phyloP scores from a whole-genome alignment of 2,797 vertebrate species.

The Sciurus vulgaris region DNA sequence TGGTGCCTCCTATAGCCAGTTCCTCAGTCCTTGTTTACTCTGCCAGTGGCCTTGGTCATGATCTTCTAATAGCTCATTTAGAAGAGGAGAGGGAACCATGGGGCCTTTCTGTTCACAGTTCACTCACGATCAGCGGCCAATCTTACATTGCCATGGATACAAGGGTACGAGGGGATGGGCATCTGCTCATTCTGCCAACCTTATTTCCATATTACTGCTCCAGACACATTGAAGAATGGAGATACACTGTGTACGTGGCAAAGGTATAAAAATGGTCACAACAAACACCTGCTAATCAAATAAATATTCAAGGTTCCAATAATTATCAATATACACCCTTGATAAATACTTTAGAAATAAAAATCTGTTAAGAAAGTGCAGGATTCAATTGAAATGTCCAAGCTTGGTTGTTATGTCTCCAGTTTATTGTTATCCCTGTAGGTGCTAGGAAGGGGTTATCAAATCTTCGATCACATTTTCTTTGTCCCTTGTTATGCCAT shows the following conservation, averaged over 20 bases:
- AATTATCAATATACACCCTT: background rate
- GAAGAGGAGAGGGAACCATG: constrained; percentile 55
- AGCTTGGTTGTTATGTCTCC: background rate
- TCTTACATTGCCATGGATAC: constrained; percentile 44
- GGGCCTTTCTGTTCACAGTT: constrained; percentile 51
- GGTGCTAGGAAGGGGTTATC: background rate
- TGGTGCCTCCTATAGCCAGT: constrained; percentile 83
- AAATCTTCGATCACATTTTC: background rate
- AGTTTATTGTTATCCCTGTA: background rate
- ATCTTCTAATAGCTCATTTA: constrained; percentile 81
- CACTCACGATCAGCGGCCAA: constrained; percentile 29
- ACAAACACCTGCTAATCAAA: background rate
- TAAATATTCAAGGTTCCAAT: background rate
- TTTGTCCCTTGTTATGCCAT: background rate
- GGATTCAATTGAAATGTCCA: background rate
- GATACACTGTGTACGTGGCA: background rate
- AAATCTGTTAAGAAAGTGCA: background rate
- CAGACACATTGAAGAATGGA: constrained; percentile 1
- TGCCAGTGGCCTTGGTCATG: constrained; percentile 77
- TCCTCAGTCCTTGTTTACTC: constrained; percentile 81
- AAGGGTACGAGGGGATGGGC: background rate
- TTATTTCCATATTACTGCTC: constrained; percentile 36
- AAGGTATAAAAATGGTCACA: background rate
- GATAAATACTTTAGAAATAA: background rate
- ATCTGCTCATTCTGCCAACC: background rate